Percentiles rank a stretch among this genome's conserved stretches.
Evolutionary conservation across 2,113 vertebrate species (phyloP).

Genomic region (Noturus placidus): DNA sequence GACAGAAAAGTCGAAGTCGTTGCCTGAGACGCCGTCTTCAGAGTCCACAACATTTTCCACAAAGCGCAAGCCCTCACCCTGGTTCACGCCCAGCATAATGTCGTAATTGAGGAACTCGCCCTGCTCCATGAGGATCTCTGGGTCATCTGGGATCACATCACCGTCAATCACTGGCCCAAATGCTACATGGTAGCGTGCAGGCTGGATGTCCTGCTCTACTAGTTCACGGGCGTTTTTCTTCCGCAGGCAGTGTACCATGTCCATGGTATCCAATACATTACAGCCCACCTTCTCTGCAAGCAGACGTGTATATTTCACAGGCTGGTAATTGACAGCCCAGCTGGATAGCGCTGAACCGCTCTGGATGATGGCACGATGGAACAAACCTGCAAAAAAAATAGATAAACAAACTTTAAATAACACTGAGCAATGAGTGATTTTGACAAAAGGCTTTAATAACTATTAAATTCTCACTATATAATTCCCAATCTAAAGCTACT

Average conservation of each 20-base stretch:
- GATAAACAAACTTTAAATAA: conserved; percentile 45
- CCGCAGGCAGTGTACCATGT: conserved; percentile 97
- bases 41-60: conserved; percentile 98
- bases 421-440: conserved; percentile 32
- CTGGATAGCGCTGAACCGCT: conserved; percentile 96
- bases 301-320: conserved; percentile 94
- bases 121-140: conserved; percentile 98
- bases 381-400: conserved; percentile 80
- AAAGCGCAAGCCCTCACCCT: conserved; percentile 95
- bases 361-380: conserved; percentile 98
- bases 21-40: conserved; percentile 94
- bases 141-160: conserved; percentile 96
- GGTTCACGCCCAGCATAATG: conserved; percentile 98
- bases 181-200: conserved; percentile 94
- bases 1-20: conserved; percentile 96
- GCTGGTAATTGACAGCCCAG: conserved; percentile 99
- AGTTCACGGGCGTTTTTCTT: conserved; percentile 95
- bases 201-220: conserved; percentile 98
- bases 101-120: conserved; percentile 99
- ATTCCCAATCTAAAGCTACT: not conserved
- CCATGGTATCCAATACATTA: conserved; percentile 94
- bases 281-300: conserved; percentile 97
- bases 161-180: conserved; percentile 98
- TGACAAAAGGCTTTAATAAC: not conserved
- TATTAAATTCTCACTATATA: conserved; percentile 14